Evolutionary conservation across 2,888 invertebrate genomes (phyloP), one percentile per base, ranked within the genome.

Genomic region (Rhorus exstirpatorius): DNA sequence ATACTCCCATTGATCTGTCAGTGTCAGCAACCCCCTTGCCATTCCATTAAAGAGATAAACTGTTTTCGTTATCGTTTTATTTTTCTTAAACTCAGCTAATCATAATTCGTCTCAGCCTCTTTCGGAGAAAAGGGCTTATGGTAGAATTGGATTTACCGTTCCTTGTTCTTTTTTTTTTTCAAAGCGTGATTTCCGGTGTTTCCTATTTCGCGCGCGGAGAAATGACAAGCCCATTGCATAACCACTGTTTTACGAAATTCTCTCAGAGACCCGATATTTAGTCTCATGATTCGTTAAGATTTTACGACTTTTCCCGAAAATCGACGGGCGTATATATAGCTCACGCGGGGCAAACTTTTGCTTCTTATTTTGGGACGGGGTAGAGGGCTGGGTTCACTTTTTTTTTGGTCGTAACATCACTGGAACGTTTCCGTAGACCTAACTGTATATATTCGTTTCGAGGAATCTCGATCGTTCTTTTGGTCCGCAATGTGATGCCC

Each of bases 241-340:
- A 55, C 61, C 55, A 24, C 38, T 51, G 68, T 75, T 79, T 75
- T 60, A 53, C 67, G 63, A 53, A 61, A 65, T 71, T 17, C 55
- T 35, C 81, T 21, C 14, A 68, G 61, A 61, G 63, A 76, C 82
- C 82, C 38, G 41, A 44, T 55, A 84, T 79, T 82, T 82, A 21
- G 76, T 68, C 76, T 75, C 55, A 72, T 81, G 76, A 79, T 82
- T 65, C 76, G 55, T 80, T 55, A 49, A 31, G 61, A 58, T 83
- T 85, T 84, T 82, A 85, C 76, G 81, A 60, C 83, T 74, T 83
- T 84, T 84, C 83, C 53, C 44, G 46, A 71, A 71, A 71, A 71
- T 46, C 21, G 7, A 19, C 19, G 10, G 12, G 55, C 1, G n/a
- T 71, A 35, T n/a, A 60, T 61, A 78, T 55, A 65, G 60, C 82